phyloP scores from a whole-genome alignment of 1,140 invertebrate species.

The Uloborus diversus region DNA sequence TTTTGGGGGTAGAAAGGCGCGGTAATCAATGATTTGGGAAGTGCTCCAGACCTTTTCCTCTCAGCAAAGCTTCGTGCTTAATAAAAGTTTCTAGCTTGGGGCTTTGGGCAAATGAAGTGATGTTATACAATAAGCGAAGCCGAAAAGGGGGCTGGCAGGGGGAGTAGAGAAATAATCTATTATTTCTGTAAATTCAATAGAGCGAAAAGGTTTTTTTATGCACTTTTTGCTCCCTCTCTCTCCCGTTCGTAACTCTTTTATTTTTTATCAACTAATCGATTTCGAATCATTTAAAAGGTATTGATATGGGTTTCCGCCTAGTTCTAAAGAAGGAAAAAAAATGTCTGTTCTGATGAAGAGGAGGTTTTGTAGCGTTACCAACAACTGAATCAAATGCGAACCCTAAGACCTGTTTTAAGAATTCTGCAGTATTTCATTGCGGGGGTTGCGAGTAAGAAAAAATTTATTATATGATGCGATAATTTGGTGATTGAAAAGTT shows the following conservation, averaged over 20 bases:
- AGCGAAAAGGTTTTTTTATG: slow-evolving; percentile 11
- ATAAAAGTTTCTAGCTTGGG: slow-evolving; percentile 50
- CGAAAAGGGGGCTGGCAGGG: not conserved
- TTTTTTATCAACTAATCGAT: slow-evolving; percentile 25
- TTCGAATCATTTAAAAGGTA: slow-evolving; percentile 35
- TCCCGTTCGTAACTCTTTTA: not conserved
- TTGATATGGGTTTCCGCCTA: slow-evolving; percentile 10
- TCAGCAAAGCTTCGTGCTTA: slow-evolving; percentile 8
- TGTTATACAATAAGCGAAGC: slow-evolving; percentile 35
- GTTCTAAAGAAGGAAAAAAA: not conserved
- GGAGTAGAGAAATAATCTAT: slow-evolving; percentile 33
- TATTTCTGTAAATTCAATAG: slow-evolving; percentile 45
- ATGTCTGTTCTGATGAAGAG: not conserved
- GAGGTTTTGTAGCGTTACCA: not conserved
- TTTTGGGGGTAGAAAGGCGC: not conserved
- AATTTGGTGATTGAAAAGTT: too few species aligned
- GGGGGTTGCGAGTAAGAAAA: too few species aligned
- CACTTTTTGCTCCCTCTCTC: not conserved
- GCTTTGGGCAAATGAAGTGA: slow-evolving; percentile 50
- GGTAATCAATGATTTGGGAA: slow-evolving; percentile 52
- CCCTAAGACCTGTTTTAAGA: too few species aligned
- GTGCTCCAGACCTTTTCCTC: not conserved
- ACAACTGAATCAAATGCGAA: too few species aligned
- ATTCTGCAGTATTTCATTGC: too few species aligned
- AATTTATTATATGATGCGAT: too few species aligned